Percentiles rank a stretch among this genome's conserved stretches.
These are phyloP conservation scores for Leptopilina clavipes DNA, from an alignment of 1,140 invertebrate species.

Conservation along the genomic window DNA sequence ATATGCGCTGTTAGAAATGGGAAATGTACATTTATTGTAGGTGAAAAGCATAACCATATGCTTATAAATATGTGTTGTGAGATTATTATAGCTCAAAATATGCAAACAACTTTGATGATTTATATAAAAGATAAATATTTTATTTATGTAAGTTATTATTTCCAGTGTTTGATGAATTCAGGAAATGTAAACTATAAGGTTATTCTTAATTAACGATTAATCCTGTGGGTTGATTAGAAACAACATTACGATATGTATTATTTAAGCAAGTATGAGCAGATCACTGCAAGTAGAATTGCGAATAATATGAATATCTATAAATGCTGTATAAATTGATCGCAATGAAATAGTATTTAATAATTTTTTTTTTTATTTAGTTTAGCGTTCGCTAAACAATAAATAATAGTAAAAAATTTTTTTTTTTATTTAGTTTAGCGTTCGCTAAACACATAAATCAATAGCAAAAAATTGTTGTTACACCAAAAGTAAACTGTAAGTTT, in stretches of 20 bases:
- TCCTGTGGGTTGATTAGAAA: background rate
- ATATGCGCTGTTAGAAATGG: background rate
- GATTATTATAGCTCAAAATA: conserved; percentile 3
- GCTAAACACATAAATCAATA: no score
- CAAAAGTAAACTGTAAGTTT: no score
- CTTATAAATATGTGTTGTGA: background rate
- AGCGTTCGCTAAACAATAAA: no score
- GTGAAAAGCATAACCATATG: background rate
- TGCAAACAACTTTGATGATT: conserved; percentile 7
- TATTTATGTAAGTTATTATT: conserved; percentile 8
- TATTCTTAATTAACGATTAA: background rate
- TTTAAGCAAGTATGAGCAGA: background rate
- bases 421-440: no score
- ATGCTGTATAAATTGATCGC: no score
- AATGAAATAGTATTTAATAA: no score
- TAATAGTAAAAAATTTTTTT: no score
- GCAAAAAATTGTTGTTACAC: no score
- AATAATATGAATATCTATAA: no score
- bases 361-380: no score
- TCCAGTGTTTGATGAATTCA: background rate
- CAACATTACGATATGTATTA: background rate
- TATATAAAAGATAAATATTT: conserved; percentile 20
- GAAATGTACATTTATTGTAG: background rate
- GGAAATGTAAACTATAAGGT: background rate
- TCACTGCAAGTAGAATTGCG: no score